Evolutionary conservation across 2,797 vertebrate genomes (phyloP), one percentile per base, ranked within the genome.

Genomic region (Philypnodon macrostomus): DNA sequence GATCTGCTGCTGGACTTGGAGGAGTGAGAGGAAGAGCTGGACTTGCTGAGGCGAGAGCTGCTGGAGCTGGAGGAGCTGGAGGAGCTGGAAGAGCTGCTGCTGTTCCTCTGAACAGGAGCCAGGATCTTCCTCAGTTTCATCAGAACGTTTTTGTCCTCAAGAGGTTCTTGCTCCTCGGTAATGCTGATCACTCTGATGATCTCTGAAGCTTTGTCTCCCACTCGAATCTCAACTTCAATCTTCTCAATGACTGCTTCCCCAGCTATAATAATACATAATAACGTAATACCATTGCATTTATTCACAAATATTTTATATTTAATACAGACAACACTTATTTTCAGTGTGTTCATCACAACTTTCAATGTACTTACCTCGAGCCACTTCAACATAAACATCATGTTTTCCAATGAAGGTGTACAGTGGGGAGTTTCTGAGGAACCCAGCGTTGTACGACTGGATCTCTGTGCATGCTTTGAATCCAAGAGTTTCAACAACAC

Each of bases 111-210:
- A 62, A 70, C 74, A 50, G 81, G 72, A 56, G 52, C 61, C 66
- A 93, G 68, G 62, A 93, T 91, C 53, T 88, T 89, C 62, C 84
- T 91, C 27, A 92, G 71, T 74, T 89, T 93, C 80, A 85, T 62
- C 67, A 90, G 60, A 31, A 92, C 75, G 0, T 65, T 80, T 49
- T 63, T 87, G 58, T 86, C 80, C 37, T 87, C 75, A 0, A 68
- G 8, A 48, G 68, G 31, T 39, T 91, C 85, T 2, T 86, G 73
- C 0, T 74, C 83, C 6, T 83, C 77, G 14, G 51, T 77, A 19
- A 73, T 0, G 10, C 54, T 80, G 13, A 86, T 81, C 9, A 83
- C 67, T 16, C 77, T 77, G n/a, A 89, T 59, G 50, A 92, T 83
- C 80, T 90, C 85, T 67, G 84, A 86, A 60, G 90, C 86, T 62